Evolutionary conservation across 2,113 vertebrate species (phyloP), one percentile per base, ranked within the genome.

Genomic region (Meles meles): DNA sequence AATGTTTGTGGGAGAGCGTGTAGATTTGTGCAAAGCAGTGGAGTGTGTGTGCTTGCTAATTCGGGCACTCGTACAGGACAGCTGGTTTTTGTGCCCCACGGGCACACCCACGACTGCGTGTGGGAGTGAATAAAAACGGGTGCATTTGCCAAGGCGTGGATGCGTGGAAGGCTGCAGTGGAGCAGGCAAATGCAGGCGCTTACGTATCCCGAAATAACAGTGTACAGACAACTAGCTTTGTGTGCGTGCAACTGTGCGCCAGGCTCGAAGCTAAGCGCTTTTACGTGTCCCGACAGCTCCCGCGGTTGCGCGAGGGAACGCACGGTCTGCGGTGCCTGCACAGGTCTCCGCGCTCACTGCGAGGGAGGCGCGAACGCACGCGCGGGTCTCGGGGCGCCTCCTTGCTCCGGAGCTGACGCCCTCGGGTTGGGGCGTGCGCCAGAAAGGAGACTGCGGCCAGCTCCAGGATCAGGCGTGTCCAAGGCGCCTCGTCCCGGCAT

Each of bases 11-110:
- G 69, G 18, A 83, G 12, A 27, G 12, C 42, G 0, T 1, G 5
- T 34, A 82, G 61, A 15, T 74, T 44, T 44, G 72, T 55, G 86
- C 90, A 55, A 17, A 37, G 15, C 65, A 7, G 27, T 17, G 13
- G 21, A 39, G 7, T 21, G 47, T 9, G 13, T 21, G 72, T 23
- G 37, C 39, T 21, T 57, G 42, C 81, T 80, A n/a, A 31, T 29
- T 39, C 6, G 0, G 29, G 34, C 12, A 6, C 61, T n/a, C 3
- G 15, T 14, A n/a, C 37, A 0, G 4, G 23, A 44, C 20, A 79
- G 74, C 57, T 5, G 0, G 44, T 55, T 59, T 79, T 7, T 2
- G 80, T 5, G 76, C 44, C 37, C 12, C 80, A 9, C 7, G 0
- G 0, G 61, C 0, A 12, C 34, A 11, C 49, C 23, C 14, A 17